phyloP scores from a whole-genome alignment of 2,888 invertebrate genomes.

The Coecobrya sp. region DNA sequence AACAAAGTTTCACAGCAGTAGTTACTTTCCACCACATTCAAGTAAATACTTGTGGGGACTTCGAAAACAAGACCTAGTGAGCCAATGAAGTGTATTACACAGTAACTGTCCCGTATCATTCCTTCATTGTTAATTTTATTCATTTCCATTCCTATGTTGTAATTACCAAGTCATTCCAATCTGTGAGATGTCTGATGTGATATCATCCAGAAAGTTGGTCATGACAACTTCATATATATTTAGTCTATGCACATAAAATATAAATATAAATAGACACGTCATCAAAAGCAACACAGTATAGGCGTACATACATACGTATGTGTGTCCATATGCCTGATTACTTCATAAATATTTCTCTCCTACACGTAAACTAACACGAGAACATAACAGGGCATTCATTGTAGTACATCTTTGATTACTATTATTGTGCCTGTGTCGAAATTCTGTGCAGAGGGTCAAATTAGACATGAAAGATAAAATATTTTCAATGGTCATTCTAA shows the following conservation, averaged over 20 bases:
- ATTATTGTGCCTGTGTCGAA: slow-evolving; percentile 21
- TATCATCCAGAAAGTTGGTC: slow-evolving; percentile 68
- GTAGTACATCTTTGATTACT: slow-evolving; percentile 14
- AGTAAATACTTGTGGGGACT: not conserved
- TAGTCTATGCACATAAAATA: not conserved
- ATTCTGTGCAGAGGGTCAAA: slow-evolving; percentile 57
- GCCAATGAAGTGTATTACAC: not conserved
- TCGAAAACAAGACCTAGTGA: not conserved
- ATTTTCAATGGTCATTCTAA: slow-evolving; percentile 69
- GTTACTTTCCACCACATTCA: not conserved
- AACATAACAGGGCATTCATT: slow-evolving; percentile 48
- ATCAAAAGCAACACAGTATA: not conserved
- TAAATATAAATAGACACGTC: not conserved
- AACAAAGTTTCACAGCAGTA: not conserved
- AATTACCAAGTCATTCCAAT: slow-evolving; percentile 26
- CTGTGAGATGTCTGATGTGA: slow-evolving; percentile 26
- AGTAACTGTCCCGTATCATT: not conserved
- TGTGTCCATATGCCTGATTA: slow-evolving; percentile 44
- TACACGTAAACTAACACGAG: not conserved
- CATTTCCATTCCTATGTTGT: slow-evolving; percentile 30
- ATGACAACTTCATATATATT: slow-evolving; percentile 28
- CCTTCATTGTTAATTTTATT: slow-evolving; percentile 33
- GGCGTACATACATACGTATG: too few species aligned
- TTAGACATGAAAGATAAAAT: slow-evolving; percentile 34
- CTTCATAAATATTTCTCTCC: not conserved